Conservation (phyloP, 2,113 vertebrate species). For the Cepphus grylle region DNA sequence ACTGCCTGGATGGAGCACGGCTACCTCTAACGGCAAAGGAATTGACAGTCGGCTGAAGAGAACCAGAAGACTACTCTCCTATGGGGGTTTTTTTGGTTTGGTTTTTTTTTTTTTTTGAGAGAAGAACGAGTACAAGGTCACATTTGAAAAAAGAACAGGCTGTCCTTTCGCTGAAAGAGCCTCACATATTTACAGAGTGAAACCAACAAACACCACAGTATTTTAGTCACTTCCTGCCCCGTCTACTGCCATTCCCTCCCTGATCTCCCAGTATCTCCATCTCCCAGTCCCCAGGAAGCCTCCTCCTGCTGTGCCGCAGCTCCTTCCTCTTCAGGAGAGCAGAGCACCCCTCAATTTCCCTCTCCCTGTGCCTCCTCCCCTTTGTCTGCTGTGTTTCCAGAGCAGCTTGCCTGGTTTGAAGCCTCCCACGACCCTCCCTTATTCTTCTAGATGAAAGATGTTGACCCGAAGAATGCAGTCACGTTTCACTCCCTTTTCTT, state of each 20-base stretch:
- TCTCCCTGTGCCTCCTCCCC: background rate
- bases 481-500: background rate
- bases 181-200: background rate
- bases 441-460: background rate
- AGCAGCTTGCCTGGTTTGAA: background rate
- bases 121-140: background rate
- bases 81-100: background rate
- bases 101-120: background rate
- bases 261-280: background rate
- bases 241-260: background rate
- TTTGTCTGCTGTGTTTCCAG: background rate
- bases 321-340: background rate
- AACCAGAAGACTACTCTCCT: background rate
- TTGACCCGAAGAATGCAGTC: background rate
- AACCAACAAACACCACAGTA: background rate
- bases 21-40: background rate
- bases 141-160: conserved; percentile 10
- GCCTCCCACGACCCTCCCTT: background rate
- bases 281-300: background rate
- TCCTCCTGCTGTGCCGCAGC: background rate
- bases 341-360: background rate
- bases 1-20: background rate
- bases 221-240: conserved; percentile 30
- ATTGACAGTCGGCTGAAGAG: background rate
- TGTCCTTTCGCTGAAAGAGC: background rate